Evolutionary conservation across 2,113 vertebrate species (phyloP), one percentile per base, ranked within the genome.

Genomic region (Trichomycterus rosablanca): DNA sequence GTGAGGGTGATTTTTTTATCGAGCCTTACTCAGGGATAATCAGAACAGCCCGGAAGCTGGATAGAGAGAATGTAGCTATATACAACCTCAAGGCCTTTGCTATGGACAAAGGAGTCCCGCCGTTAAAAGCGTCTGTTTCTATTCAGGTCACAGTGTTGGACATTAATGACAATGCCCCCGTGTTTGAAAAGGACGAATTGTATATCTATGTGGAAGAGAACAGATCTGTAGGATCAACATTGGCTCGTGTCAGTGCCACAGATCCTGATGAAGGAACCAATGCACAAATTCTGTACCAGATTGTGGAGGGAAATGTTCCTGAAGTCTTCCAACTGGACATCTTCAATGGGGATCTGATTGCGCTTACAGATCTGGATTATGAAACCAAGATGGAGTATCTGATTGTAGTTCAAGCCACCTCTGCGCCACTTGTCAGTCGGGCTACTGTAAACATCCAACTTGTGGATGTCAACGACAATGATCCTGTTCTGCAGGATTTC

Each of bases 301-400:
- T 93, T 0, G 88, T 94, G 61, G 92, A 94, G 66, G 91, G 92
- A 5, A 92, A 94, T 5, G 82, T 87, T 59, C 90, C 90, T 0
- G 91, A 94, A 80, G 87, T 91, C 56, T 94, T 94, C 73, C 90
- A 94, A 52, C 79, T 94, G 22, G 91, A 94, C 50, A 84, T 92
- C 46, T 89, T 92, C 62, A 93, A 84, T 0, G 92, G 92, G 19
- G 91, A 94, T 77, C 87, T 94, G 24, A 89, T 87, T 0, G 89
- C 91, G 2, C 82, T 94, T 50, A 85, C 76, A 1, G 92, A 93
- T 65, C 71, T 94, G 75, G 92, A 94, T 77, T 94, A 92, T 0
- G 92, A 94, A 74, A 80, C 79, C 15, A 81, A 77, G 51, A 87
- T 80, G 0, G 91, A 92, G 71, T 94, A 90, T 0, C 62, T 90